These are phyloP conservation scores for Eupithecia insigniata DNA, from an alignment of 2,888 invertebrate genomes.

Conservation along the genomic window DNA sequence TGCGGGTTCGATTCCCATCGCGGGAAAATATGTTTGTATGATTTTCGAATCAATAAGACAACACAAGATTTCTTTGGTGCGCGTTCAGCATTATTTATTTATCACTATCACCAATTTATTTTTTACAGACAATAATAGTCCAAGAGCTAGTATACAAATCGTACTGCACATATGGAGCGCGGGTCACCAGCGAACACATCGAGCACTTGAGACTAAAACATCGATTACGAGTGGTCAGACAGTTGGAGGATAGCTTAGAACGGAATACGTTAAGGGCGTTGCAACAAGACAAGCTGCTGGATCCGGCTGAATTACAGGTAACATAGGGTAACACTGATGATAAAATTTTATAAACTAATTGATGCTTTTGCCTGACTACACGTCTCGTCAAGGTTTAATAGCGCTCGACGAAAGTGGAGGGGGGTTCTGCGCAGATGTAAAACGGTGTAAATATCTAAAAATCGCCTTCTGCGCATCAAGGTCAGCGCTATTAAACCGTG, in stretches of 20 bases:
- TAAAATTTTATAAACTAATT: too few relatives aligned
- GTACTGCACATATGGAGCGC: conserved; percentile 90
- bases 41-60: background rate
- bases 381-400: too few relatives aligned
- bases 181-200: conserved; percentile 92
- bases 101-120: background rate
- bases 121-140: conserved; percentile 87
- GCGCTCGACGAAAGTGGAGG: too few relatives aligned
- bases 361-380: too few relatives aligned
- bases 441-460: too few relatives aligned
- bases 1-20: too few relatives aligned
- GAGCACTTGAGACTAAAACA: conserved; percentile 96
- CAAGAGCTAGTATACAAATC: conserved; percentile 94
- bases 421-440: too few relatives aligned
- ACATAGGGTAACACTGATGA: background rate
- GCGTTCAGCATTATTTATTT: background rate
- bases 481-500: too few relatives aligned
- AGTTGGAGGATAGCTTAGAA: conserved; percentile 94
- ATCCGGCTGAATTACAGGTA: conserved; percentile 86
- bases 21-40: background rate
- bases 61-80: background rate
- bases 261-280: conserved; percentile 95
- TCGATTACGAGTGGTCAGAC: conserved; percentile 95
- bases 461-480: too few relatives aligned
- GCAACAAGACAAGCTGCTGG: conserved; percentile 87